Percentiles rank a stretch among this genome's conserved stretches.
Conservation (phyloP, 2,888 invertebrate species). For the Athetis lepigone region DNA sequence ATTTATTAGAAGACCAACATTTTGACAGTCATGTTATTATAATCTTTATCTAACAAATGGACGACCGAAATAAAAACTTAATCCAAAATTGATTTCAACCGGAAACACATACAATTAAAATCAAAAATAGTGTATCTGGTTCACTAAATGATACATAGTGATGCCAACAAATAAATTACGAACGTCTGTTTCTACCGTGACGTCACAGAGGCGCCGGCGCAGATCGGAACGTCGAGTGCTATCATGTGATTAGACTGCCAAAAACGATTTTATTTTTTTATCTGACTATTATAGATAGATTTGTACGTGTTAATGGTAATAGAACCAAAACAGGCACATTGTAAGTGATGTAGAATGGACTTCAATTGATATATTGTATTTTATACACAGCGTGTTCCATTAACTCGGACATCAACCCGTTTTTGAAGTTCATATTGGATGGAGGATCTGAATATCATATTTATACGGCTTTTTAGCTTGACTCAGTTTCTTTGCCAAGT, state of each 20-base stretch:
- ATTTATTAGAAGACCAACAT: too few relatives aligned
- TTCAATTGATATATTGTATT: slow-evolving; percentile 33
- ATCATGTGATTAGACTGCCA: slow-evolving; percentile 61
- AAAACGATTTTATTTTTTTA: slow-evolving; percentile 51
- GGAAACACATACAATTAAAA: slow-evolving; percentile 21
- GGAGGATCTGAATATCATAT: too few relatives aligned
- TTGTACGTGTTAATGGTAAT: slow-evolving; percentile 36
- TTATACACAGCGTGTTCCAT: background rate
- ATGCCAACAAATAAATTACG: slow-evolving; percentile 52
- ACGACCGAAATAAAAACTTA: background rate
- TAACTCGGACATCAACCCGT: background rate
- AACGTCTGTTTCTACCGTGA: slow-evolving; percentile 60
- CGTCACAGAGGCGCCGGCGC: slow-evolving; percentile 67
- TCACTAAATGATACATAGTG: slow-evolving; percentile 39
- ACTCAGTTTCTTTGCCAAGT: too few relatives aligned
- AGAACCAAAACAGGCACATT: slow-evolving; percentile 5
- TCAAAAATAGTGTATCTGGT: slow-evolving; percentile 43
- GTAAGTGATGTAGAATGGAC: slow-evolving; percentile 22
- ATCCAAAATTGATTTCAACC: slow-evolving; percentile 1
- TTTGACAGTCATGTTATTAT: too few relatives aligned
- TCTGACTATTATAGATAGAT: slow-evolving; percentile 35
- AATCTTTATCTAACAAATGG: too few relatives aligned
- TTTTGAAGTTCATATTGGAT: too few relatives aligned
- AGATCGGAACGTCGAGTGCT: slow-evolving; percentile 70
- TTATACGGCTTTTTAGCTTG: too few relatives aligned